Conservation (phyloP, 2,888 invertebrate genomes). For the Nymphalis c-album region DNA sequence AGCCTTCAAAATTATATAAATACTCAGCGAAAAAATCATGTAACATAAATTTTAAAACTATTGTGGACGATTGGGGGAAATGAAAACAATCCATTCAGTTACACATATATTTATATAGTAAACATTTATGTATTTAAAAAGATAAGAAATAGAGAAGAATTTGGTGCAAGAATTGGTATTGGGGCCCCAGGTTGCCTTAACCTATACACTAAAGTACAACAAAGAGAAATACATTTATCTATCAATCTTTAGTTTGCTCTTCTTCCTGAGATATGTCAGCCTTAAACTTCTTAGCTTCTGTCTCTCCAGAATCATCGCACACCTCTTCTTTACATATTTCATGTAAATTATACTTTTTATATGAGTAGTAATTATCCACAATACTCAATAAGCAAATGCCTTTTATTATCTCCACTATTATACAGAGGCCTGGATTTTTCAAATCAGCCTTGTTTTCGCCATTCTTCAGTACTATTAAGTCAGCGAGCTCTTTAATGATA, state of each 20-base stretch:
- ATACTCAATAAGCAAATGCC: constrained; percentile 90
- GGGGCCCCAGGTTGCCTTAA: constrained; percentile 63
- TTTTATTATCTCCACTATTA: constrained; percentile 92
- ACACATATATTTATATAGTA: constrained; percentile 41
- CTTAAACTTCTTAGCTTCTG: constrained; percentile 73
- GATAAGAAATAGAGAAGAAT: constrained; percentile 45
- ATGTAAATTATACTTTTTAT: constrained; percentile 92
- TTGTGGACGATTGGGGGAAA: neutral
- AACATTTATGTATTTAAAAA: constrained; percentile 42
- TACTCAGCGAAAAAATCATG: neutral
- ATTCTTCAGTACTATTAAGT: constrained; percentile 85
- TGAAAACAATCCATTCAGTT: constrained; percentile 30
- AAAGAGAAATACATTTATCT: constrained; percentile 28
- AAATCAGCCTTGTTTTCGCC: constrained; percentile 89
- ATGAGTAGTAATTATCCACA: constrained; percentile 88
- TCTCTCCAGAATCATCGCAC: constrained; percentile 63
- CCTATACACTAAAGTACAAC: constrained; percentile 51
- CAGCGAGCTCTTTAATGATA: constrained; percentile 87
- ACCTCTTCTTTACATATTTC: constrained; percentile 81
- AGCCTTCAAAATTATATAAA: neutral
- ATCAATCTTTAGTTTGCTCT: constrained; percentile 42
- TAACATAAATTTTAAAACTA: neutral
- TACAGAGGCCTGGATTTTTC: constrained; percentile 87
- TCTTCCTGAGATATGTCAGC: constrained; percentile 54
- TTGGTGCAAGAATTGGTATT: constrained; percentile 72